Percentiles rank a stretch among this genome's conserved stretches.
Evolutionary conservation across 1,140 invertebrate genomes (phyloP).

Genomic region (Tetranychus cinnabarinus): DNA sequence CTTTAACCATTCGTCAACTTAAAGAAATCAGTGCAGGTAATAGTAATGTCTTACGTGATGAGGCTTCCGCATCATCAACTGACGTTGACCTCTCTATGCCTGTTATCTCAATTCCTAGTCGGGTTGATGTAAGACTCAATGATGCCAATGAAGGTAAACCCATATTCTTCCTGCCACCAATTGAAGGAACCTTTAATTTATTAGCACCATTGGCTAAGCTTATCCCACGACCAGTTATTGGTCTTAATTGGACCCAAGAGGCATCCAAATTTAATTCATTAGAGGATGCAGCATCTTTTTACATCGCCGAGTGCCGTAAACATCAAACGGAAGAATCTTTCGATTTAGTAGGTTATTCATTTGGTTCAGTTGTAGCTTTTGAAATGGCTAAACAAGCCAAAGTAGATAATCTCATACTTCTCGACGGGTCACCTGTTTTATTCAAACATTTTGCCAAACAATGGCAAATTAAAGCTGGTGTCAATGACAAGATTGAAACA

Average conservation of each 20-base stretch:
- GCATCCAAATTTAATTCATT: slow-evolving; percentile 36
- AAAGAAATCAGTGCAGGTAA: slow-evolving; percentile 31
- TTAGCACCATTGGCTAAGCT: slow-evolving; percentile 40
- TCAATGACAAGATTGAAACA: slow-evolving; percentile 15
- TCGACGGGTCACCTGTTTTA: slow-evolving; percentile 81
- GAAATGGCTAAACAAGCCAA: slow-evolving; percentile 56
- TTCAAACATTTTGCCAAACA: slow-evolving; percentile 35
- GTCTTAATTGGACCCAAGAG: slow-evolving; percentile 56
- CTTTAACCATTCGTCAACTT: slow-evolving; percentile 46
- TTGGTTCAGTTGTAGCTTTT: slow-evolving; percentile 68
- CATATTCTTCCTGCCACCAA: slow-evolving; percentile 61
- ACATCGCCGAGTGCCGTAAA: slow-evolving; percentile 29
- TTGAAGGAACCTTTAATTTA: slow-evolving; percentile 54
- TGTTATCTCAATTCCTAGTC: slow-evolving; percentile 20
- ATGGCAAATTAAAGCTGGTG: slow-evolving; percentile 27
- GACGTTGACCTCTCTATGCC: slow-evolving; percentile 4
- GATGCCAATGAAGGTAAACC: slow-evolving; percentile 20
- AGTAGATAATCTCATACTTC: slow-evolving; percentile 30
- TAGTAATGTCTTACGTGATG: neutral
- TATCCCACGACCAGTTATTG: slow-evolving; percentile 53
- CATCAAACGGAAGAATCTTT: slow-evolving; percentile 24
- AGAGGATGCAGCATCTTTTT: slow-evolving; percentile 45
- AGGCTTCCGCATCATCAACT: too few species aligned
- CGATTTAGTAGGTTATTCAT: slow-evolving; percentile 73
- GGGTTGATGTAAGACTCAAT: slow-evolving; percentile 26